phyloP scores from a whole-genome alignment of 2,888 invertebrate species.

The Calephelis perditalis region DNA sequence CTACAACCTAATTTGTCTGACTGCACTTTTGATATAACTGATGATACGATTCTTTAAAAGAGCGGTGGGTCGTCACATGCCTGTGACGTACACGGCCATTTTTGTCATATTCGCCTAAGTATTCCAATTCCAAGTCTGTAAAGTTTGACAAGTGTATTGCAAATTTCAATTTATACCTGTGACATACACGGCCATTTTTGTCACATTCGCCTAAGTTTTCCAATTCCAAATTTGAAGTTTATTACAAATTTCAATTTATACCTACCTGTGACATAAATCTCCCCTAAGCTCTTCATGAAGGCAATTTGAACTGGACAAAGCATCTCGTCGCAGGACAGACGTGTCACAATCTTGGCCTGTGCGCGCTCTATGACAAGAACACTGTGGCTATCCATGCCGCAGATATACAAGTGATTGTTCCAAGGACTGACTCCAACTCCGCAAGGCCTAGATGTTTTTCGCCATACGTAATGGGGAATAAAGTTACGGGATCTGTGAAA shows the following conservation, averaged over 20 bases:
- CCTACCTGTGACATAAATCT: slow-evolving; percentile 81
- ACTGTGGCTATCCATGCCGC: slow-evolving; percentile 82
- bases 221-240: too few species aligned
- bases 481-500: slow-evolving; percentile 66
- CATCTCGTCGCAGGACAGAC: slow-evolving; percentile 76
- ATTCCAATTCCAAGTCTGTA: too few species aligned
- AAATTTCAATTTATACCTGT: slow-evolving; percentile 55
- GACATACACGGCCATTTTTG: slow-evolving; percentile 53
- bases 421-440: slow-evolving; percentile 83
- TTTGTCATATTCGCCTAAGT: too few species aligned
- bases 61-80: too few species aligned
- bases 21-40: too few species aligned
- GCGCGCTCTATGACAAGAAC: slow-evolving; percentile 68
- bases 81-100: too few species aligned
- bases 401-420: slow-evolving; percentile 78
- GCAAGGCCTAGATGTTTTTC: slow-evolving; percentile 80
- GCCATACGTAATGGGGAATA: slow-evolving; percentile 74
- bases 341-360: slow-evolving; percentile 71
- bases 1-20: too few species aligned
- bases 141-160: too few species aligned
- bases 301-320: slow-evolving; percentile 80
- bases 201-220: too few species aligned
- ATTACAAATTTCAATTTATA: slow-evolving; percentile 29
- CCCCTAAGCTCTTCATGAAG: slow-evolving; percentile 74
- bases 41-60: too few species aligned